These are phyloP conservation scores for Drosophila sucinea DNA, from an alignment of 1,140 invertebrate species.

Conservation along the genomic window DNA sequence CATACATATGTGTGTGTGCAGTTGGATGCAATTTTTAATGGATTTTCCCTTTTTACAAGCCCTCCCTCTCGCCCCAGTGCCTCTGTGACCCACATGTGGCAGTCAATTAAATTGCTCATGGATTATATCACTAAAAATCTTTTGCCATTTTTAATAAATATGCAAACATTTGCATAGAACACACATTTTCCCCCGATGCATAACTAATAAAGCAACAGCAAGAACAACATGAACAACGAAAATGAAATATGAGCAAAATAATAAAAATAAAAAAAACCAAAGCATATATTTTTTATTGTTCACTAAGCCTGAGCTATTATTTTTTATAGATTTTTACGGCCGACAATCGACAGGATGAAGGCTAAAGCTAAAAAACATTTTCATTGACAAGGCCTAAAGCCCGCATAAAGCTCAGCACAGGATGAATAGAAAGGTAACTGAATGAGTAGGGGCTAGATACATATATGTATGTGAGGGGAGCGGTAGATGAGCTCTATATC, in stretches of 20 bases:
- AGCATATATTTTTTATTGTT: constrained; percentile 43
- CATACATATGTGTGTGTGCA: no score
- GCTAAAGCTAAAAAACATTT: constrained; percentile 71
- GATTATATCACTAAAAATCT: constrained; percentile 66
- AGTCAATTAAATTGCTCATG: constrained; percentile 73
- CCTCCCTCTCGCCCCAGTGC: not conserved
- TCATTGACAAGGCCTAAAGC: constrained; percentile 58
- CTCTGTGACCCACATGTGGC: constrained; percentile 60
- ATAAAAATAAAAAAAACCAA: constrained; percentile 8
- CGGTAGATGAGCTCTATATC: constrained; percentile 18
- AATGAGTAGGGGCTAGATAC: constrained; percentile 18
- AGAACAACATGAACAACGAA: not conserved
- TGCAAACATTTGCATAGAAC: constrained; percentile 66
- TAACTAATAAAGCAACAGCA: constrained; percentile 29
- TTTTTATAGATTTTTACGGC: constrained; percentile 55
- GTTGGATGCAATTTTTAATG: constrained; percentile 35
- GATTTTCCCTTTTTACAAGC: constrained; percentile 28
- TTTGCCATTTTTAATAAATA: constrained; percentile 74
- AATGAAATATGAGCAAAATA: constrained; percentile 15
- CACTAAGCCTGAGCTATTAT: constrained; percentile 53
- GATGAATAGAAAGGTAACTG: constrained; percentile 1
- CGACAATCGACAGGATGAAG: constrained; percentile 73
- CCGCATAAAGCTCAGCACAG: constrained; percentile 41
- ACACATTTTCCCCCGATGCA: constrained; percentile 20
- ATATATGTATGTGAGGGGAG: not conserved